These are phyloP conservation scores for Corbicula japonica DNA, from an alignment of 2,888 invertebrate species.

Conservation along the genomic window DNA sequence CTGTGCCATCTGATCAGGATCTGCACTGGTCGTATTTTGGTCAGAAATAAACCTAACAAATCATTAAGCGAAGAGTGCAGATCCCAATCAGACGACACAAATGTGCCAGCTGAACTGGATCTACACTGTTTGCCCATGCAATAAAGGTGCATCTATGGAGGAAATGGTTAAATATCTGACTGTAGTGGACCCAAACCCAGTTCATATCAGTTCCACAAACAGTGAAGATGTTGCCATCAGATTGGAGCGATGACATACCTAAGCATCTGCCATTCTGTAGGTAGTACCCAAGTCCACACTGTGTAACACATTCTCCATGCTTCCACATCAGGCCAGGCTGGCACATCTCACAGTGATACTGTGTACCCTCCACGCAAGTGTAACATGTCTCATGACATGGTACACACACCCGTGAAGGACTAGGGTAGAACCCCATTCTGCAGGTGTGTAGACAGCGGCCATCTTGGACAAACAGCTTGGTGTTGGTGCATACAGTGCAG, in stretches of 20 bases:
- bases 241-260: constrained; percentile 51
- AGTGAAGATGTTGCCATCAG: too few relatives aligned
- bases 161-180: too few relatives aligned
- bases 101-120: too few relatives aligned
- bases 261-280: constrained; percentile 73
- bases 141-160: too few relatives aligned
- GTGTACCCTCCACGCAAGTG: constrained; percentile 72
- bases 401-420: constrained; percentile 51
- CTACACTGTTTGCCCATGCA: too few relatives aligned
- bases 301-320: constrained; percentile 77
- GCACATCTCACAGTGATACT: constrained; percentile 77
- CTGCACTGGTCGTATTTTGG: too few relatives aligned
- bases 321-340: constrained; percentile 76
- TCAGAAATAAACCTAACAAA: too few relatives aligned
- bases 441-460: constrained; percentile 76
- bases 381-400: constrained; percentile 77
- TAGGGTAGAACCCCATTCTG: constrained; percentile 69
- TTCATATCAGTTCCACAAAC: too few relatives aligned
- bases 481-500: constrained; percentile 73
- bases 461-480: constrained; percentile 70
- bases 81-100: too few relatives aligned
- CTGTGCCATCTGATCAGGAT: too few relatives aligned
- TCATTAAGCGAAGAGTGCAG: too few relatives aligned
- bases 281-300: constrained; percentile 74
- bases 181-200: too few relatives aligned